Evolutionary conservation across 2,113 vertebrate species (phyloP), one percentile per base, ranked within the genome.

Genomic region (Hypocryptadius cinnamomeus): DNA sequence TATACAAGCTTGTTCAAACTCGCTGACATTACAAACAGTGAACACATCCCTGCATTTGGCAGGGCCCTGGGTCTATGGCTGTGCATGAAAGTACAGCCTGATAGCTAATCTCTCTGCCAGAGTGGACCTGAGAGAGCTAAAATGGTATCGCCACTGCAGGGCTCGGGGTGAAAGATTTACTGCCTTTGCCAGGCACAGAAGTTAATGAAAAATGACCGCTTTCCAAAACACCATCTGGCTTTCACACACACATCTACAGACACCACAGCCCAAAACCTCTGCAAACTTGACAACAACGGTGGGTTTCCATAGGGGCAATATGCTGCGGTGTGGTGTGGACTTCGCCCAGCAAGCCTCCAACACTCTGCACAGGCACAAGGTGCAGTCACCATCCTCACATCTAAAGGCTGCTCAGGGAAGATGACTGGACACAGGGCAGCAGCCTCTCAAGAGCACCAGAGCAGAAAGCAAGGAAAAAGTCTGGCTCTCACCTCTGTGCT

Each of bases 401-500:
- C 72, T 72, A 39, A 91, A 15, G 56, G 87, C 79, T 89, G 60
- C 74, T 85, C 56, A 24, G 21, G 21, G 63, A 81, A 51, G 33
- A 33, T 37, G 56, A 83, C 84, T 0, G 15, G 74, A 63, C 64
- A 64, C 31, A 31, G 79, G 63, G 78, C 59, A 79, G 74, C 74
- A 93, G 81, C 78, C 37, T 61, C 39, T n/a, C 33, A 69, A n/a
- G 51, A 91, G 81, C 68, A 87, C 71, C 59, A 16, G 42, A 91
- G 87, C 64, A 93, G 48, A 94, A 93, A 80, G 60, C 68, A 60
- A 87, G 87, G 81, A 60, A 85, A 63, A 94, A 85, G 76, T 64
- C 72, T 96, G 94, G 87, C 95, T 94, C 82, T 92, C 93, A 95
- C 94, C 94, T 94, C 94, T 90, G 48, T 86, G 69, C 87, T 95